phyloP scores from a whole-genome alignment of 1,140 invertebrate genomes.

The Drosophila baimaii region DNA sequence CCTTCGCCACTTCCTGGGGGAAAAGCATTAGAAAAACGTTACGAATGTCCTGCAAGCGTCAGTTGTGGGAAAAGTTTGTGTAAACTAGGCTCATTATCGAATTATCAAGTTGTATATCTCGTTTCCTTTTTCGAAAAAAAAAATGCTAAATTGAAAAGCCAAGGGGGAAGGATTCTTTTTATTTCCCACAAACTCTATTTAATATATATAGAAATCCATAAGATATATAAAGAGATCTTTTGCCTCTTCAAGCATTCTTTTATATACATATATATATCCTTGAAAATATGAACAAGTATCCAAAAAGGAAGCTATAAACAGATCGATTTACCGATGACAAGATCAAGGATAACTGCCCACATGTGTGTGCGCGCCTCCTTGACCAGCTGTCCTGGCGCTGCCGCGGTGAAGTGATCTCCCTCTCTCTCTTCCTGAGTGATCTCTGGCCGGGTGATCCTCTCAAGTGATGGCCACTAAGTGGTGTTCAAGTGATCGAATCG shows the following conservation, averaged over 20 bases:
- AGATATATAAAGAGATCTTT: not conserved
- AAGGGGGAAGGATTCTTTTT: not conserved
- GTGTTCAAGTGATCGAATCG: conserved; percentile 40
- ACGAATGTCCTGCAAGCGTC: conserved; percentile 27
- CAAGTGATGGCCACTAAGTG: conserved; percentile 48
- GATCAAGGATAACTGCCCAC: conserved; percentile 47
- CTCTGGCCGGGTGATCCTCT: too few species aligned
- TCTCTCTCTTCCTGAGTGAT: conserved; percentile 32
- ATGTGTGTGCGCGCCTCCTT: conserved; percentile 24
- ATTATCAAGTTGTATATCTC: conserved; percentile 11
- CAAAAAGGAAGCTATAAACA: conserved; percentile 25
- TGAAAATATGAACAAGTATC: conserved; percentile 14
- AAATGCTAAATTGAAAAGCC: not conserved
- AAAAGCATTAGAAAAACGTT: conserved; percentile 64
- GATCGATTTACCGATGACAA: conserved; percentile 35
- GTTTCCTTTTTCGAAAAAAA: not conserved
- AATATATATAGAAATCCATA: too few species aligned
- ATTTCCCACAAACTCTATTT: not conserved
- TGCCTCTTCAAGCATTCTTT: not conserved
- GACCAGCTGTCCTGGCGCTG: conserved; percentile 44
- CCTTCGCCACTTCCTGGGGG: conserved; percentile 67
- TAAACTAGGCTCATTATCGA: conserved; percentile 21
- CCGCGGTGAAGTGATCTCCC: not conserved
- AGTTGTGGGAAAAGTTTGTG: conserved; percentile 30
- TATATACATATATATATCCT: not conserved